A percentile compares a stretch with the other conserved stretches of the same genome.
Conservation (phyloP, 1,140 invertebrate genomes). For the Drosophila sulfurigaster region DNA sequence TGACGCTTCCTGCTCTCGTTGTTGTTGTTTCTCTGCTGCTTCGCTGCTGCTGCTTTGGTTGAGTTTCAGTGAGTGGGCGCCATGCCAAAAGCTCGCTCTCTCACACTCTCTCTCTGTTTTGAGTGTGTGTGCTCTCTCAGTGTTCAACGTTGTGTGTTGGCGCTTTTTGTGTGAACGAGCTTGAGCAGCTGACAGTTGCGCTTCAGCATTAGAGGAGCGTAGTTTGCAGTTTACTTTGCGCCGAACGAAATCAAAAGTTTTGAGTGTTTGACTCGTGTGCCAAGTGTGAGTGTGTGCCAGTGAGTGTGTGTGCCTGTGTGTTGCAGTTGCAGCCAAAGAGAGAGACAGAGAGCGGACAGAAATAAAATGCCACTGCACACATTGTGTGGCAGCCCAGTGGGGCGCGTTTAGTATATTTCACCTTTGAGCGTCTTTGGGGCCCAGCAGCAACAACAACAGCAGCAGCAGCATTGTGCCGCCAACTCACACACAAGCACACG, state of each 20-base stretch:
- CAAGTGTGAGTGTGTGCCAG: slow-evolving; percentile 21
- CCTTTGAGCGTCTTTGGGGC: slow-evolving; percentile 77
- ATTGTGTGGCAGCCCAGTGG: slow-evolving; percentile 13
- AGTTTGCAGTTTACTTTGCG: slow-evolving; percentile 71
- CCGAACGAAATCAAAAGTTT: slow-evolving; percentile 75
- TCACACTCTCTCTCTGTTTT: slow-evolving; percentile 9
- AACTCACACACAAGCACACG: slow-evolving; percentile 30
- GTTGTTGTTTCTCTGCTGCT: not conserved
- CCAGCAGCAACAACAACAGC: not conserved
- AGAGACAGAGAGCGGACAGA: slow-evolving; percentile 45
- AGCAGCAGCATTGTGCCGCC: not conserved
- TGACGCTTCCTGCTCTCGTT: slow-evolving; percentile 47
- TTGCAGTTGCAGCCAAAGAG: slow-evolving; percentile 58
- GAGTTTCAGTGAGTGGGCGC: slow-evolving; percentile 33
- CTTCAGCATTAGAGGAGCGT: slow-evolving; percentile 78
- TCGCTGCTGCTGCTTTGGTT: not conserved
- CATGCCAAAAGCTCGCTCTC: slow-evolving; percentile 48
- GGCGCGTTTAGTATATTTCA: slow-evolving; percentile 79
- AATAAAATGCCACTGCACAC: slow-evolving; percentile 65
- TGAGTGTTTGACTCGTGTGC: slow-evolving; percentile 30
- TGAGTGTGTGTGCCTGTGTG: slow-evolving; percentile 20
- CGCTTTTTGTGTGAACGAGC: slow-evolving; percentile 47
- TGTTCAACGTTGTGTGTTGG: slow-evolving; percentile 3
- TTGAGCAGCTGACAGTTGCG: slow-evolving; percentile 80
- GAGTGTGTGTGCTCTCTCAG: not conserved